Base-by-base conservation (phyloP, 2,888 invertebrate species). In the Sycophila texana region DNA sequence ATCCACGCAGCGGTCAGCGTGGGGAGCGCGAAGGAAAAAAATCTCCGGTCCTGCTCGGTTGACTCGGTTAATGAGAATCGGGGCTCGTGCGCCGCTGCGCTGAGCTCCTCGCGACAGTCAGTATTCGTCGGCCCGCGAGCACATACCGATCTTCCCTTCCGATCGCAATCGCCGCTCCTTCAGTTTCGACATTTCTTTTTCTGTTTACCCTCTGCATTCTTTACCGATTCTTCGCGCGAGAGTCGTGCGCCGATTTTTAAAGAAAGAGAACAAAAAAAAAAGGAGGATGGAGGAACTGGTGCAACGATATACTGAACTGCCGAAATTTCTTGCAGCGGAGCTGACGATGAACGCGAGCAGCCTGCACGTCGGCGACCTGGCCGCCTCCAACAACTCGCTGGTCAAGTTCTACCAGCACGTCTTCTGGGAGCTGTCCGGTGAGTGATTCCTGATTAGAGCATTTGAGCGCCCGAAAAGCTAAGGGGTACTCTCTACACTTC, bases 361-460 rank as follows among this genome's bases (percentile, higher is more conserved):
- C 26, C 75, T 81, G 67, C 81, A 80, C 77, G 74, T 83, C 79
- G 84, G 85, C 84, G 87, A 85, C 84, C 88, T 89, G 88, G 88
- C 89, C 67, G 88, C 93, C 84, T 92, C 93, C 85, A 93, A 93
- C 87, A 95, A 93, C 89, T 92, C 93, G 78, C 91, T 94, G 72
- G 91, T 92, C 57, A 92, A 92, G 85, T 93, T 93, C 81, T 95
- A 94, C 91, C 91, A 94, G 83, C 92, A 91, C 83, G 84, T 95
- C 75, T 94, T 95, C 86, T 91, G 90, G 77, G 95, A 95, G 84
- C 88, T 94, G 84, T 94, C 95, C 84, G 95, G 95, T 95, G 88
- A 91, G 90, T 58, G 20, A 1, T 68, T 30, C 39, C 4, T 10
- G 39, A 5, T 10, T 7, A 10, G 39, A 10, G 39, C 39, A 39